Conservation (phyloP, 2,113 vertebrate genomes). For the Cromileptes altivelis region DNA sequence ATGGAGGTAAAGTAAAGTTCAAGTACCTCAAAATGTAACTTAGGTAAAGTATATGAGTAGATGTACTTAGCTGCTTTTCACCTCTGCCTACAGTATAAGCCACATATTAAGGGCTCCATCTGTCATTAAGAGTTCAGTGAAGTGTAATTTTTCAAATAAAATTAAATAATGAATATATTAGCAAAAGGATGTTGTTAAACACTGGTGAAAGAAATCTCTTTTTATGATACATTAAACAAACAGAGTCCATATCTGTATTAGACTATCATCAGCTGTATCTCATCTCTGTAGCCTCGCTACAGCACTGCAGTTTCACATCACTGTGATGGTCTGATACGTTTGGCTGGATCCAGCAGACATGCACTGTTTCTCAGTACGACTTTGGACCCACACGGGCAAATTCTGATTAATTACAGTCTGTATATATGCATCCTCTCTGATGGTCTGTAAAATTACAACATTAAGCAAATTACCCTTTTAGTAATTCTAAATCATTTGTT, state of each 20-base stretch:
- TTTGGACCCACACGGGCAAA: slow-evolving; percentile 60
- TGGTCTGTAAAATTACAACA: slow-evolving; percentile 86
- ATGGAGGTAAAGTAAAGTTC: not conserved
- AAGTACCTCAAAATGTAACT: not conserved
- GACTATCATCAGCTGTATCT: slow-evolving; percentile 29
- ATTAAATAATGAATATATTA: not conserved
- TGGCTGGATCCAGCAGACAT: slow-evolving; percentile 28
- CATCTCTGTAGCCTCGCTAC: slow-evolving; percentile 15
- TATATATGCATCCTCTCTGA: slow-evolving; percentile 80
- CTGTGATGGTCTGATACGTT: slow-evolving; percentile 43
- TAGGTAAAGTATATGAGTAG: not conserved
- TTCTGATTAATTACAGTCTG: slow-evolving; percentile 81
- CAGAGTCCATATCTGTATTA: not conserved
- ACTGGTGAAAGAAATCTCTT: not conserved
- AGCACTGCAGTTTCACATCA: slow-evolving; percentile 44
- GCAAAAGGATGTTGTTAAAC: not conserved
- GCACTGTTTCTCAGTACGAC: slow-evolving; percentile 31
- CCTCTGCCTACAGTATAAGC: not conserved
- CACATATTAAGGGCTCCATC: not conserved
- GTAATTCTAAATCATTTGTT: slow-evolving; percentile 78
- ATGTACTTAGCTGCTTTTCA: not conserved
- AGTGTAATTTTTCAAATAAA: not conserved
- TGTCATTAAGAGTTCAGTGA: not conserved
- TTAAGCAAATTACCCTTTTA: slow-evolving; percentile 83
- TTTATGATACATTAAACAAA: slow-evolving; percentile 9